Evolutionary conservation across 1,140 invertebrate genomes (phyloP).

Genomic region (Scaptomyza montana): DNA sequence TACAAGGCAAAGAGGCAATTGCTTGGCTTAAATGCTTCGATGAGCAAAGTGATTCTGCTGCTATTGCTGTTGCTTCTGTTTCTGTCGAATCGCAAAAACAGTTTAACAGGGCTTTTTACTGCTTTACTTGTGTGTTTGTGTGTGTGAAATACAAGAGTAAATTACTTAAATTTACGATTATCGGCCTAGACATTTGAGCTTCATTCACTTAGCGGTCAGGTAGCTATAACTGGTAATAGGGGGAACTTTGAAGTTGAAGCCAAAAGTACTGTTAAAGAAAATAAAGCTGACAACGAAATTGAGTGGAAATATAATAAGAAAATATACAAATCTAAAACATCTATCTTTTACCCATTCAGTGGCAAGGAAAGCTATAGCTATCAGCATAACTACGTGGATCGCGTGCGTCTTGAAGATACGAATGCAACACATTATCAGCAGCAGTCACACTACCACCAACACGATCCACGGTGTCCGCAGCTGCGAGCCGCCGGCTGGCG

Average conservation of each 20-base stretch:
- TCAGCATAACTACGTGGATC: constrained; percentile 78
- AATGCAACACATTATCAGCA: constrained; percentile 34
- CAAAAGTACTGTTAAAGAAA: no score
- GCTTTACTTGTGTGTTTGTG: constrained; percentile 1
- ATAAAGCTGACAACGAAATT: no score
- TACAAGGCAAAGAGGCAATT: constrained; percentile 48
- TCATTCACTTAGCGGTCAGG: constrained; percentile 45
- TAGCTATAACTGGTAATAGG: constrained; percentile 9
- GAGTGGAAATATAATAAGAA: no score
- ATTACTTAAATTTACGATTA: constrained; percentile 37
- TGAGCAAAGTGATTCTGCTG: constrained; percentile 49
- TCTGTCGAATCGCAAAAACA: constrained; percentile 41
- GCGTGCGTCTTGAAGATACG: constrained; percentile 66
- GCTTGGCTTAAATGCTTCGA: constrained; percentile 65
- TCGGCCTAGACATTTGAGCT: constrained; percentile 42
- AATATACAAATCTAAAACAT: no score
- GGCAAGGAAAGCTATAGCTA: constrained; percentile 74
- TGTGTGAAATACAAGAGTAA: not conserved
- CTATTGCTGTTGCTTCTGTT: constrained; percentile 16
- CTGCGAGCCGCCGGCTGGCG: constrained; percentile 81
- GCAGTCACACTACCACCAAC: constrained; percentile 30
- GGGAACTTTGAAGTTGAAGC: not conserved
- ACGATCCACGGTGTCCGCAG: constrained; percentile 67
- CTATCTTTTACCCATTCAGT: constrained; percentile 5
- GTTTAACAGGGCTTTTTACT: constrained; percentile 22